Evolutionary conservation across 2,797 vertebrate genomes (phyloP), one percentile per base, ranked within the genome.

Genomic region (Zenarchopterus dispar): DNA sequence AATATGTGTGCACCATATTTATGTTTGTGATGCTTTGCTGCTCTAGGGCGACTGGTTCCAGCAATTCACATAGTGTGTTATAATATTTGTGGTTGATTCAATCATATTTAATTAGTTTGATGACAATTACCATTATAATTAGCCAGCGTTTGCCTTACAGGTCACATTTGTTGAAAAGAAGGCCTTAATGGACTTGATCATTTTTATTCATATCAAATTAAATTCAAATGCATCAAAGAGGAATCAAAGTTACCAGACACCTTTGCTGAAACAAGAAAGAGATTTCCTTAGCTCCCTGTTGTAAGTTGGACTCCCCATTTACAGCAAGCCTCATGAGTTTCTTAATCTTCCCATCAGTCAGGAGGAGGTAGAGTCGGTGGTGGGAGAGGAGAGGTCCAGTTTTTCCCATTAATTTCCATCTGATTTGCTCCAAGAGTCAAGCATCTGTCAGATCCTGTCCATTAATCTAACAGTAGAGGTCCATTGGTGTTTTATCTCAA

Each of bases 281-380:
- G 61, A 62, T 63, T 62, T 56, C 56, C 26, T 15, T 7, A 65
- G 6, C 49, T 39, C 19, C 45, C 55, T 45, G 2, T 70, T 70
- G 74, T 65, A 83, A 70, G 51, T 55, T 49, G 43, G 49, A 64
- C 70, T 74, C 66, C 76, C 57, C 85, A 61, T 91, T 93, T 85
- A 89, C 84, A 84, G 60, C 89, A 93, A 92, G 91, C 80, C 88
- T 91, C 91, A 93, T 91, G 84, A 90, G 85, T 62, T 91, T 85
- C 86, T 86, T 93, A 93, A 94, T 93, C 91, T 92, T 90, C 86
- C 89, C 86, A 78, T 90, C 85, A 85, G 88, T 81, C 88, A 85
- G 74, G 77, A 81, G 81, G 78, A 86, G 80, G 77, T 68, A 83
- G 76, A 86, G 66, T 55, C 58, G 73, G 70, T 72, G 73, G 73